Evolutionary conservation across 2,888 invertebrate species (phyloP).

Genomic region (Acanthopleura granulata): DNA sequence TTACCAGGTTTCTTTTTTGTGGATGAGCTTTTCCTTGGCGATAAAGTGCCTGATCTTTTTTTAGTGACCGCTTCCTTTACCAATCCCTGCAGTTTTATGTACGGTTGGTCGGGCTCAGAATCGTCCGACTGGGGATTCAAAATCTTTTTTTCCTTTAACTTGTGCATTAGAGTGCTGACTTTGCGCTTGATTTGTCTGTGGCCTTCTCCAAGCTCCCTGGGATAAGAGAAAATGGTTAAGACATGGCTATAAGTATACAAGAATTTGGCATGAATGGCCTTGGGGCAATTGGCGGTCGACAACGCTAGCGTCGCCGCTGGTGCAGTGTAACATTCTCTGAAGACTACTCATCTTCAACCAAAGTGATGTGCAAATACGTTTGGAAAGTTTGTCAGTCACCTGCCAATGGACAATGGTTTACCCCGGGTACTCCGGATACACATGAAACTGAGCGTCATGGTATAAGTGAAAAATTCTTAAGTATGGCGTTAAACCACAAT

Average conservation of each 20-base stretch:
- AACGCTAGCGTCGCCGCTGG: too few relatives aligned
- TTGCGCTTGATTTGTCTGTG: not conserved
- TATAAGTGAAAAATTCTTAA: too few relatives aligned
- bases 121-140: not conserved
- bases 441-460: too few relatives aligned
- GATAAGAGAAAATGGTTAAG: not conserved
- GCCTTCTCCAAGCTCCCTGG: slow-evolving; percentile 3
- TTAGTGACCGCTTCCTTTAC: slow-evolving; percentile 6
- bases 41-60: not conserved
- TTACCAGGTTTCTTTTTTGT: not conserved
- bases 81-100: not conserved
- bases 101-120: not conserved
- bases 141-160: not conserved
- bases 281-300: too few relatives aligned
- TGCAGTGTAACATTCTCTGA: too few relatives aligned
- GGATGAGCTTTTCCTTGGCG: not conserved
- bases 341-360: too few relatives aligned
- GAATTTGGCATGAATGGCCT: too few relatives aligned
- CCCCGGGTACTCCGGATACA: too few relatives aligned
- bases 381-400: too few relatives aligned
- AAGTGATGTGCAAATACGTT: too few relatives aligned
- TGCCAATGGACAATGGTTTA: too few relatives aligned
- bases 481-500: too few relatives aligned
- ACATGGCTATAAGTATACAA: not conserved
- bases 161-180: not conserved